A percentile compares a stretch with the other conserved stretches of the same genome.
phyloP scores from a whole-genome alignment of 1,140 invertebrate species.

The Psilanteris sp. region DNA sequence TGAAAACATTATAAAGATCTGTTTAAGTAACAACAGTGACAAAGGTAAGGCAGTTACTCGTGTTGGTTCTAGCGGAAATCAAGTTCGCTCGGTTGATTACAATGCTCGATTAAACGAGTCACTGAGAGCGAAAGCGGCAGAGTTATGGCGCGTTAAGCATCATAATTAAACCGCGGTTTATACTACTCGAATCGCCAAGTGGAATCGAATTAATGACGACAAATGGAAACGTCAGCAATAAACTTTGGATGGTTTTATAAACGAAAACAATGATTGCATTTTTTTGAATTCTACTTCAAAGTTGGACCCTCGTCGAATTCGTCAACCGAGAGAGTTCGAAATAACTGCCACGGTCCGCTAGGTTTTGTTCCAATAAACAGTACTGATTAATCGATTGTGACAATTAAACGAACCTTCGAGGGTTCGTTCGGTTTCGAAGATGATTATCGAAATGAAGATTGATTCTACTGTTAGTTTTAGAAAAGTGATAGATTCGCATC shows the following conservation, averaged over 20 bases:
- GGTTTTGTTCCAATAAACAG: constrained; percentile 28
- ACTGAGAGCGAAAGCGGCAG: constrained; percentile 12
- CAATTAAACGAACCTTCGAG: constrained; percentile 28
- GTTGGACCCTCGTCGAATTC: constrained; percentile 1
- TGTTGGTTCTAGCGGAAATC: constrained; percentile 14
- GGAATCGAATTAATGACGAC: constrained; percentile 23
- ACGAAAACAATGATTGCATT: constrained; percentile 4
- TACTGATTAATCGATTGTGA: constrained; percentile 26
- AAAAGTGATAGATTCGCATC: neutral
- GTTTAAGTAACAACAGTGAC: constrained; percentile 18
- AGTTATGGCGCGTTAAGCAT: constrained; percentile 28
- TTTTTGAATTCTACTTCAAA: constrained; percentile 22
- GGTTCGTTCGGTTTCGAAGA: constrained; percentile 14
- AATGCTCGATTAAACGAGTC: constrained; percentile 33
- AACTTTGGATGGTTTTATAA: neutral
- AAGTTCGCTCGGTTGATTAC: constrained; percentile 24
- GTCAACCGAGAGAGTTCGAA: constrained; percentile 11
- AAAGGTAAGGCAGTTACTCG: constrained; percentile 9
- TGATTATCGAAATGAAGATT: constrained; percentile 38
- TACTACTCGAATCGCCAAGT: constrained; percentile 29
- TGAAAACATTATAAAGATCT: constrained; percentile 6
- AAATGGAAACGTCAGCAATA: constrained; percentile 10
- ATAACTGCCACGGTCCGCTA: constrained; percentile 14
- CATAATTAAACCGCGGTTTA: constrained; percentile 41
- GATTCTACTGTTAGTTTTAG: constrained; percentile 4